Base-by-base conservation (phyloP, 2,113 vertebrate genomes). In the Otus sunia region DNA sequence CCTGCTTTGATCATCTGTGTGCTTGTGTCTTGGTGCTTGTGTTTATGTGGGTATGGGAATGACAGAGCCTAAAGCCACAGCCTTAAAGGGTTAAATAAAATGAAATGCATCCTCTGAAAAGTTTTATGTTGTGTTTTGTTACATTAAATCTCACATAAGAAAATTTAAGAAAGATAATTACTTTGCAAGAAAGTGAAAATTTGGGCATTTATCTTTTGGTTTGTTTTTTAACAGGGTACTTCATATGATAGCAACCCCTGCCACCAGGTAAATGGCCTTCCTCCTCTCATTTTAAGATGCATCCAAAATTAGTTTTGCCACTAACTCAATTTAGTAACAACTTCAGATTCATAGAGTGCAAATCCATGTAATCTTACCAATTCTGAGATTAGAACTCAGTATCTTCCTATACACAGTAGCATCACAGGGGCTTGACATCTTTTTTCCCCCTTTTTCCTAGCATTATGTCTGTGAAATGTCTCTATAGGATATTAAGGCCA, bases 161-260 rank as follows among this genome's bases (percentile, higher is more conserved):
- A 47, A 63, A 73, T 39, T 59, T 52, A 63, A 79, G 53, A 63
- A 50, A 94, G 26, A 9, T 55, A 39, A 41, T 53, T 74, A 32
- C 13, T 85, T 83, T 32, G 7, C 37, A 66, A 66, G 53, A 66
- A 73, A 92, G 78, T 41, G 15, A 45, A 56, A 67, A 47, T 32
- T 13, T n/a, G 12, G 23, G 4, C 37, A 52, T 78, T 94, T 34
- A 96, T 9, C 2, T 67, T 63, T 58, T 52, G 16, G 6, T 88
- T 67, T 66, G 3, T 2, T 63, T 94, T 91, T 78, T 67, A 39
- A 93, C 90, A 97, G 96, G 96, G 96, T 50, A 0, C 3, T 91
- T 96, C 96, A 15, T 97, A 97, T n/a, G 96, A 97, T 5, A 93
- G 96, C 85, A 97, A 96, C 69, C 96, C 96, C 41, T 97, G 96